Evolutionary conservation across 1,140 invertebrate genomes (phyloP).

Genomic region (Ladona fulva): DNA sequence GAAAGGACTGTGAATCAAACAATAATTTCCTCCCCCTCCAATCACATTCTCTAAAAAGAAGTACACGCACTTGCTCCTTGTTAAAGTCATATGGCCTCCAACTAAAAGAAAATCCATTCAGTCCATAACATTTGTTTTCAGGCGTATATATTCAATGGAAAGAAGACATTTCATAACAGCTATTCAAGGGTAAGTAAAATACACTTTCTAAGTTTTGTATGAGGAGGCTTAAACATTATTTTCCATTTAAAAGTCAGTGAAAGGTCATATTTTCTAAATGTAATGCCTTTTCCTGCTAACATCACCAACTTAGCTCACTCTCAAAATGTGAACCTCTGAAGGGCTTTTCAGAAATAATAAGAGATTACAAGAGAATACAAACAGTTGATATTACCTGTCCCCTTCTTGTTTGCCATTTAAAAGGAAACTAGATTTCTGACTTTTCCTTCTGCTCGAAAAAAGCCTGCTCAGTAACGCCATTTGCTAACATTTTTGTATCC

Average conservation of each 20-base stretch:
- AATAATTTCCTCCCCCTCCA: constrained; percentile 66
- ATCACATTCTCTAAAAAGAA: constrained; percentile 79
- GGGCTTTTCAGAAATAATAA: too few relatives aligned
- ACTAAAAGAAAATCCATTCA: constrained; percentile 23
- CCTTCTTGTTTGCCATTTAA: neutral
- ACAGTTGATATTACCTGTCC: neutral
- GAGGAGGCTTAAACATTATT: too few relatives aligned
- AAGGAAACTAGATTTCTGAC: neutral
- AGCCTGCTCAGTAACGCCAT: constrained; percentile 8
- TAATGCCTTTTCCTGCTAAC: too few relatives aligned
- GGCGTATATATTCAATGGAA: too few relatives aligned
- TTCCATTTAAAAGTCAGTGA: too few relatives aligned
- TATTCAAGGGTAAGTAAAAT: too few relatives aligned
- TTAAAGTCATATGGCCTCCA: constrained; percentile 42
- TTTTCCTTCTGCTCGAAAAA: neutral
- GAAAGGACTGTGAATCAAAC: constrained; percentile 71
- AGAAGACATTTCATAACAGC: too few relatives aligned
- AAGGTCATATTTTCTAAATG: too few relatives aligned
- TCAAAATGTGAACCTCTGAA: too few relatives aligned
- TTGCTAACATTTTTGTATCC: neutral
- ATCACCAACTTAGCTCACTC: too few relatives aligned
- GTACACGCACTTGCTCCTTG: constrained; percentile 58
- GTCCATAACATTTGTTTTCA: too few relatives aligned
- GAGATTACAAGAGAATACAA: neutral
- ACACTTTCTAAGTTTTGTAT: too few relatives aligned